Evolutionary conservation across 2,888 invertebrate genomes (phyloP).

Genomic region (Anorthoa munda): DNA sequence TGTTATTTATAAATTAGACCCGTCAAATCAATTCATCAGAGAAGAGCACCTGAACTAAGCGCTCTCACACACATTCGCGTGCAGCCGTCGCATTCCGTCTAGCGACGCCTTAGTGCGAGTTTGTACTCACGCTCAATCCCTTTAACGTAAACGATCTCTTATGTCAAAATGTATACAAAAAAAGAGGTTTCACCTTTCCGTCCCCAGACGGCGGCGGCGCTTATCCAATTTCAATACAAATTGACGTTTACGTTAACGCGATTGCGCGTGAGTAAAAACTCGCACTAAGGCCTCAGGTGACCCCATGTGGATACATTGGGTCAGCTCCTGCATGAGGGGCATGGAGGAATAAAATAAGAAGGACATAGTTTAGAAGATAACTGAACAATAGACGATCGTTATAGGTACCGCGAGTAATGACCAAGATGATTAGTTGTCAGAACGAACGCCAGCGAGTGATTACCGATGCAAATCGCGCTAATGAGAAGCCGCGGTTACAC

Average conservation of each 20-base stretch:
- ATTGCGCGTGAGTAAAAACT: no score
- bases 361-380: background rate
- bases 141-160: no score
- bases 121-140: no score
- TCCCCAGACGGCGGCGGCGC: no score
- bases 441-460: conserved; percentile 21
- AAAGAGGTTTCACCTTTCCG: no score
- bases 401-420: background rate
- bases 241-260: no score
- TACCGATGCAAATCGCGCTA: conserved; percentile 51
- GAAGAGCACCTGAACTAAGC: no score
- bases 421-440: conserved; percentile 26
- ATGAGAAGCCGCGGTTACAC: conserved; percentile 44
- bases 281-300: no score
- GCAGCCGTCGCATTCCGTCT: background rate
- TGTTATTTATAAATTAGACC: background rate
- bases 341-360: background rate
- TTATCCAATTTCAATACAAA: no score
- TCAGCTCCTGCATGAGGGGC: background rate
- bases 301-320: background rate
- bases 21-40: background rate
- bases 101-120: no score
- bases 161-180: no score
- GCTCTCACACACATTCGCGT: background rate
- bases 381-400: conserved; percentile 11